Base-by-base conservation (phyloP, 2,888 invertebrate species). In the Torymus auratus region DNA sequence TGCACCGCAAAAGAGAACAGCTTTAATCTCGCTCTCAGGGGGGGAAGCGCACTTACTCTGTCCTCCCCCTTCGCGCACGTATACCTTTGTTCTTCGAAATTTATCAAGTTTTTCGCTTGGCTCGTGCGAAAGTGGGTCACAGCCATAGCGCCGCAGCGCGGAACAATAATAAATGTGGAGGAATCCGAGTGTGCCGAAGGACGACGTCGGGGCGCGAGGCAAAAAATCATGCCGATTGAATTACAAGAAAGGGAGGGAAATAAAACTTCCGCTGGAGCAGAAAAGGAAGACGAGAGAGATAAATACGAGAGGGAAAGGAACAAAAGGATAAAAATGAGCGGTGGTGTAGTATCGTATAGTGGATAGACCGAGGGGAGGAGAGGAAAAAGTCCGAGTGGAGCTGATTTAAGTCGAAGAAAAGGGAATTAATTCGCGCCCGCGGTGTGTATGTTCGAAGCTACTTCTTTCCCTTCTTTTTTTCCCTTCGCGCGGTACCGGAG, bases 71-170 rank as follows among this genome's bases (percentile, higher is more conserved):
- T 41, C 41, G 41, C 41, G 7, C 41, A 41, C 41, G 41, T n/a
- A 28, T 13, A 71, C 52, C 60, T 71, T 72, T 78, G 52, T 65
- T 72, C 67, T 61, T 65, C 60, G 65, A 67, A 72, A 78, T 78
- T 78, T 78, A 72, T 78, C 78, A 72, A 78, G 78, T 72, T 78
- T 78, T 78, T 78, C 78, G 71, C 67, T 68, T 71, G 58, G 71
- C 71, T 78, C 58, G 73, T 17, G 50, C 41, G 41, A 41, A 41
- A 41, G 41, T 41, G 41, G 41, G 41, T 41, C 41, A 41, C 41
- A 1, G 41, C 20, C 1, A 5, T 41, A 7, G 7, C 41, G 41
- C 7, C 41, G 72, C 72, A 53, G 67, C 67, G 67, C 67, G 78
- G 17, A 41, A 52, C 61, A 73, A 79, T 79, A 79, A 79, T 73